Conservation (phyloP, 1,140 invertebrate genomes). For the Drusus annulatus region DNA sequence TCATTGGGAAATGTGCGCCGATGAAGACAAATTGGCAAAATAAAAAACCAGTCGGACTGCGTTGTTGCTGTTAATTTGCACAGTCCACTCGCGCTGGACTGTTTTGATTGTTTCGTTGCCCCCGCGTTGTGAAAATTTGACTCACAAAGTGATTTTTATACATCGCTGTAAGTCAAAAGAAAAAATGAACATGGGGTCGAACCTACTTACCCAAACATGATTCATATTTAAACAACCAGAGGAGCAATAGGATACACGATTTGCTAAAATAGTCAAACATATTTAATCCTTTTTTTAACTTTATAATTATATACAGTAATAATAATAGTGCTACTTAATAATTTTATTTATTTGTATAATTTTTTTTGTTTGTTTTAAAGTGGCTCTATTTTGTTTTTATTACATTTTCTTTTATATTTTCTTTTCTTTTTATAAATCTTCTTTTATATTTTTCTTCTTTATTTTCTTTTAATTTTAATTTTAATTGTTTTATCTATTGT, state of each 20-base stretch:
- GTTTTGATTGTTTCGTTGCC: background rate
- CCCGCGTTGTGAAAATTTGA: background rate
- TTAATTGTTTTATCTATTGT: too few species aligned
- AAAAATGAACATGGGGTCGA: background rate
- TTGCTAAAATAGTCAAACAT: too few species aligned
- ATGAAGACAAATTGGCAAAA: conserved; percentile 20
- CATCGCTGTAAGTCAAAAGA: background rate
- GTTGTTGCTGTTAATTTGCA: conserved; percentile 21
- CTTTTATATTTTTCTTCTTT: too few species aligned
- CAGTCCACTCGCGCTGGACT: background rate
- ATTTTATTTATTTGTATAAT: too few species aligned
- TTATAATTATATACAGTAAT: too few species aligned
- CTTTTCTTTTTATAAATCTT: too few species aligned
- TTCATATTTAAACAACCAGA: background rate
- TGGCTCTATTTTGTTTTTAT: too few species aligned
- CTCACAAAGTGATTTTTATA: background rate
- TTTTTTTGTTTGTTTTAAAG: too few species aligned
- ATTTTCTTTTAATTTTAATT: too few species aligned
- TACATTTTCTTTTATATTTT: too few species aligned
- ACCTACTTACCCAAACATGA: background rate
- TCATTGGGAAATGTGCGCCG: conserved; percentile 49
- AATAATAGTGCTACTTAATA: too few species aligned
- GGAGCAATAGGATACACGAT: background rate
- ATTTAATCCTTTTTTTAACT: too few species aligned
- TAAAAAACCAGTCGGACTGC: background rate